These are phyloP conservation scores for Drosophila fulvimacula DNA, from an alignment of 2,888 invertebrate species.

Conservation along the genomic window DNA sequence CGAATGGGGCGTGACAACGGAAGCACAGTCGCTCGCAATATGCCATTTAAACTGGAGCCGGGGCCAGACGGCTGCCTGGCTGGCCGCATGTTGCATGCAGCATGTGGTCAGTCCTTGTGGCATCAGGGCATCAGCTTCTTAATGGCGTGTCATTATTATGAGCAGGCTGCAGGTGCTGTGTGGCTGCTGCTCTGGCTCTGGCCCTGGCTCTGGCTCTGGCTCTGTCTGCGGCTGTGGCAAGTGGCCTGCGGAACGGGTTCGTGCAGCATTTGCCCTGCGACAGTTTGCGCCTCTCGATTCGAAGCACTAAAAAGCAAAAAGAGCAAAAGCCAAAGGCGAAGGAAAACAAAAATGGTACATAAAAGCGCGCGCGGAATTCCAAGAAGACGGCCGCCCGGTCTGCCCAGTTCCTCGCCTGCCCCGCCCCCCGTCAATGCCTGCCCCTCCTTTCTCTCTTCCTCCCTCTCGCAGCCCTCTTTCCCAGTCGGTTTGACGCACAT, in stretches of 20 bases:
- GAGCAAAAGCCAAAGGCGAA: constrained; percentile 26
- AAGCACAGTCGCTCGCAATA: constrained; percentile 64
- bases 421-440: neutral
- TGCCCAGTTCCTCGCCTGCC: constrained; percentile 40
- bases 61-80: constrained; percentile 21
- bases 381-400: constrained; percentile 72
- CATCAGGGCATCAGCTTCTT: constrained; percentile 65
- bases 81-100: constrained; percentile 23
- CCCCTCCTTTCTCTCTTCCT: neutral
- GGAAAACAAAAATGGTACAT: constrained; percentile 47
- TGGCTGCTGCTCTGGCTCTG: neutral
- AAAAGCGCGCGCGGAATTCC: constrained; percentile 75
- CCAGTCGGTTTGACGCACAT: constrained; percentile 65
- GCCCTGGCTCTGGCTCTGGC: neutral
- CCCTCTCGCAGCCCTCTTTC: neutral
- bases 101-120: constrained; percentile 37
- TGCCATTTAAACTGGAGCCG: constrained; percentile 77
- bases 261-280: constrained; percentile 65
- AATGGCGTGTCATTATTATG: constrained; percentile 80
- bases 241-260: constrained; percentile 53
- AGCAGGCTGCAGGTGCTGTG: constrained; percentile 53
- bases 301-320: constrained; percentile 54
- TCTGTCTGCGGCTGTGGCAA: neutral
- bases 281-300: constrained; percentile 72
- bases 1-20: constrained; percentile 73